Conservation (phyloP, 2,888 invertebrate genomes). For the Morpho achilles region DNA sequence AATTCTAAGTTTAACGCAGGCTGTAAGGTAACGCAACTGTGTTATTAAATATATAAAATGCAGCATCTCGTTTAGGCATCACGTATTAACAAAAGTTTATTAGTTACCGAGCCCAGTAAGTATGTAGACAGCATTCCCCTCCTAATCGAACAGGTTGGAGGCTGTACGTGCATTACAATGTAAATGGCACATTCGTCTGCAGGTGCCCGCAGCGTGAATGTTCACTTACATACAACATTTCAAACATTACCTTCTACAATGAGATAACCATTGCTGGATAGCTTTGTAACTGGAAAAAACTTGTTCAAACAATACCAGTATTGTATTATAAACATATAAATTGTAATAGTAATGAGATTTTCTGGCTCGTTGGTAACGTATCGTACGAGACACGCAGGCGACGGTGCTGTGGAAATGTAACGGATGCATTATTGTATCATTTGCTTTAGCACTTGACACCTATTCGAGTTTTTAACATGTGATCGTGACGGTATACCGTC, state of each 20-base stretch:
- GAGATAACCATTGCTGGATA: constrained; percentile 44
- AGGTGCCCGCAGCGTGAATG: constrained; percentile 68
- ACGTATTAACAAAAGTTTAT: constrained; percentile 26
- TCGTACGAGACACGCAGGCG: constrained; percentile 65
- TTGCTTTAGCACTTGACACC: constrained; percentile 19
- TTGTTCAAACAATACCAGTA: constrained; percentile 30
- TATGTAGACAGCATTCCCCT: constrained; percentile 66
- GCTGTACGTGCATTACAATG: constrained; percentile 70
- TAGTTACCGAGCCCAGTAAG: constrained; percentile 25
- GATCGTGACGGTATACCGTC: constrained; percentile 7
- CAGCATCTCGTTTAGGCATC: constrained; percentile 6
- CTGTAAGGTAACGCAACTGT: too few species aligned
- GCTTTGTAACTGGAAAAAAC: constrained; percentile 17
- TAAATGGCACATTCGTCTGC: constrained; percentile 73
- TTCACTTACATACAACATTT: constrained; percentile 33
- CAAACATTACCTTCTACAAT: constrained; percentile 45
- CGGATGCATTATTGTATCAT: constrained; percentile 18
- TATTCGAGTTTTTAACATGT: constrained; percentile 19
- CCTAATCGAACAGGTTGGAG: constrained; percentile 69
- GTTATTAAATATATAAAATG: too few species aligned
- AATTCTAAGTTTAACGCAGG: too few species aligned
- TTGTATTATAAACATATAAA: constrained; percentile 15
- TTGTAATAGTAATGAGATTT: constrained; percentile 19
- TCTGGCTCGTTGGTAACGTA: constrained; percentile 14
- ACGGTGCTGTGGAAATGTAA: constrained; percentile 38